A percentile compares a stretch with the other conserved stretches of the same genome.
These are phyloP conservation scores for Limanda limanda DNA, from an alignment of 2,113 vertebrate genomes.

Conservation along the genomic window DNA sequence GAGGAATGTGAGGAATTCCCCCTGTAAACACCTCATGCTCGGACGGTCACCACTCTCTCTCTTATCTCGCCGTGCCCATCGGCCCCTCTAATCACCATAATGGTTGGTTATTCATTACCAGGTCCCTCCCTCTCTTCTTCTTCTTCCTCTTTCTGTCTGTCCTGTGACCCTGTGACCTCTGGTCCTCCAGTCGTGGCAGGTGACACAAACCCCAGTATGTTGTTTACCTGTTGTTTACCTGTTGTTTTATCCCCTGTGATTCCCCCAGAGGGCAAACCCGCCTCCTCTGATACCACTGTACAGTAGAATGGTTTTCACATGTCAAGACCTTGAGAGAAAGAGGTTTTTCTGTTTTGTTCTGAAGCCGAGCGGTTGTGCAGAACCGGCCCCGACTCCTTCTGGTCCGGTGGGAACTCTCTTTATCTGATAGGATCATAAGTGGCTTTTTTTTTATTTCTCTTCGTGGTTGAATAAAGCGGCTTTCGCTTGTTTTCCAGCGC, in stretches of 20 bases:
- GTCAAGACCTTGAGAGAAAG: constrained; percentile 48
- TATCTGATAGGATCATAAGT: constrained; percentile 64
- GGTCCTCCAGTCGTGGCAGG: constrained; percentile 15
- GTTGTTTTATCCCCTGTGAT: too few relatives aligned
- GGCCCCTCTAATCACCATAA: constrained; percentile 69
- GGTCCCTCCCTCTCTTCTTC: not conserved
- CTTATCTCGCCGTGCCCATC: constrained; percentile 74
- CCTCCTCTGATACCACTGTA: constrained; percentile 38
- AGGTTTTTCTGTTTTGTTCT: not conserved
- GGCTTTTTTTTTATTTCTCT: constrained; percentile 35
- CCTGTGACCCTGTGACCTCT: constrained; percentile 44
- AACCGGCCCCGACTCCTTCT: not conserved
- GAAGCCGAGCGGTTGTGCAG: not conserved
- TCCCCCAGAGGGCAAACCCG: constrained; percentile 32
- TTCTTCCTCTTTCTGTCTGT: constrained; percentile 26
- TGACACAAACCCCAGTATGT: constrained; percentile 8
- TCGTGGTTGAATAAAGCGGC: constrained; percentile 41
- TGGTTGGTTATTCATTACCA: constrained; percentile 60
- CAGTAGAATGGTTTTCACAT: constrained; percentile 50
- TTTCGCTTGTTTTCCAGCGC: constrained; percentile 42
- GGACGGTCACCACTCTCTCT: constrained; percentile 49
- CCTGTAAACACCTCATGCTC: constrained; percentile 79
- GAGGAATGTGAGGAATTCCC: constrained; percentile 83
- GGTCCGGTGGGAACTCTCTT: constrained; percentile 53
- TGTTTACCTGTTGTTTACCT: too few relatives aligned